phyloP scores from a whole-genome alignment of 2,113 vertebrate genomes.

The Megaceryle torquata region DNA sequence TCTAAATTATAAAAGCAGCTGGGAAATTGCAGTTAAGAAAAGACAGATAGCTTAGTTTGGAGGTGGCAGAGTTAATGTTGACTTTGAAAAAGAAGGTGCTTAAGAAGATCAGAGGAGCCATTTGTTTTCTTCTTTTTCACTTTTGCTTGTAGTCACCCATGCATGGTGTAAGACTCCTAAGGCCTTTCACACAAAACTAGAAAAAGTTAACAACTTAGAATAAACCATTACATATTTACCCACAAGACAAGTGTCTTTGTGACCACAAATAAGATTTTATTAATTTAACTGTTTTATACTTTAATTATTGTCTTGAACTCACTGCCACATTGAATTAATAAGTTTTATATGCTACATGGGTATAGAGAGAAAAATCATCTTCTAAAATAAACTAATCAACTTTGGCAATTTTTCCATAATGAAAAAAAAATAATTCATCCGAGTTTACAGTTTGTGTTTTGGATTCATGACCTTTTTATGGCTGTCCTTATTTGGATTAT shows the following conservation, averaged over 20 bases:
- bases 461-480: not conserved
- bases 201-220: not conserved
- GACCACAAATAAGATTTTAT: not conserved
- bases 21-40: not conserved
- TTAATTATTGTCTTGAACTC: not conserved
- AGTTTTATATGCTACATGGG: not conserved
- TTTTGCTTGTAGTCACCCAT: not conserved
- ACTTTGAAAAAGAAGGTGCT: not conserved
- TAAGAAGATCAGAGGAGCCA: not conserved
- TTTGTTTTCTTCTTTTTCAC: not conserved
- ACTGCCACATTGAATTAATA: not conserved
- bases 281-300: not conserved
- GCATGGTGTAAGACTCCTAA: not conserved
- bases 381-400: not conserved
- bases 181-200: not conserved
- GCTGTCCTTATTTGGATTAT: not conserved
- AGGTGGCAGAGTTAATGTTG: not conserved
- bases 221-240: not conserved
- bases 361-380: not conserved
- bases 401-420: not conserved
- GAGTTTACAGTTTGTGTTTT: not conserved
- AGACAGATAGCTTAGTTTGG: not conserved
- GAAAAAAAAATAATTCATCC: not conserved
- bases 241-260: not conserved
- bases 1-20: not conserved